phyloP scores from a whole-genome alignment of 2,797 vertebrate genomes.

The Falco cherrug region DNA sequence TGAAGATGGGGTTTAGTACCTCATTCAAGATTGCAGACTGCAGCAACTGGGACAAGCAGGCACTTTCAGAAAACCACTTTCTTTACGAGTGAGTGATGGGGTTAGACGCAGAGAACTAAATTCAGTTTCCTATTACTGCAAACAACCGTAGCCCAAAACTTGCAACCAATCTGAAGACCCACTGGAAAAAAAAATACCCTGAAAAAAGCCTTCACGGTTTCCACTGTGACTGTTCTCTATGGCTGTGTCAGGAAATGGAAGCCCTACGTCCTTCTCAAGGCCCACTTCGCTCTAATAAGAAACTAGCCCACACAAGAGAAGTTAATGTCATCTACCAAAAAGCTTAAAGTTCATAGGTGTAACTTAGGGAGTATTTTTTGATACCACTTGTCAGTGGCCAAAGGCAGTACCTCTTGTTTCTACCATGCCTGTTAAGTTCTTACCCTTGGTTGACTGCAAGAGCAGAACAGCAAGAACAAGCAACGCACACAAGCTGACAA shows the following conservation, averaged over 20 bases:
- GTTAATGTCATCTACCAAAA: not conserved
- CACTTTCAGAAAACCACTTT: not conserved
- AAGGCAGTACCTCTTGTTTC: not conserved
- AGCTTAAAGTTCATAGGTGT: not conserved
- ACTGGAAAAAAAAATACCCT: not conserved
- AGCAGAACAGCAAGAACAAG: not conserved
- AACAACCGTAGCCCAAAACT: not conserved
- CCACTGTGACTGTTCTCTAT: not conserved
- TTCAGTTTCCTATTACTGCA: not conserved
- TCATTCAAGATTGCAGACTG: not conserved
- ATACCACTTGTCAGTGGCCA: not conserved
- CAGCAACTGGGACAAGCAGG: not conserved
- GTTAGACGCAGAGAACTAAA: not conserved
- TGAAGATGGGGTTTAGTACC: not conserved
- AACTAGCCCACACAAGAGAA: not conserved
- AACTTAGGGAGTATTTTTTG: not conserved
- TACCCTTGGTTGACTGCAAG: not conserved
- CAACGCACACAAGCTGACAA: not conserved
- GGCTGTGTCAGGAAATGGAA: not conserved
- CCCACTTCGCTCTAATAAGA: not conserved
- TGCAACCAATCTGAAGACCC: not conserved
- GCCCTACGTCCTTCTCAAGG: not conserved
- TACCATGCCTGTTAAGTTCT: not conserved
- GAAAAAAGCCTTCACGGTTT: not conserved
- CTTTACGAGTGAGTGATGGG: not conserved